Evolutionary conservation across 2,888 invertebrate species (phyloP).

Genomic region (Hemicrepidius hirtus): DNA sequence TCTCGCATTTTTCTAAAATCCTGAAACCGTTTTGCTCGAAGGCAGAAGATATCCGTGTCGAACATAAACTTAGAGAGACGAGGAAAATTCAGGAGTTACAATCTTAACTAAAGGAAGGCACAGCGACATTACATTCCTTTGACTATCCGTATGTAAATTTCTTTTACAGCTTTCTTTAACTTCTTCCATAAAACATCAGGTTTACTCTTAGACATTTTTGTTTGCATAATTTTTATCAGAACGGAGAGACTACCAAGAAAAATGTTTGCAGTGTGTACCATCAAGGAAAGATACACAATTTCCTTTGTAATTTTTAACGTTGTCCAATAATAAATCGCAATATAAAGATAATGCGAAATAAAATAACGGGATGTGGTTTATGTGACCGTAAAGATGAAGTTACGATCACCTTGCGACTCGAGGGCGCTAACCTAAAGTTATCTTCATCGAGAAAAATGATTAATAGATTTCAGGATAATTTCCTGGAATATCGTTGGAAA

Average conservation of each 20-base stretch:
- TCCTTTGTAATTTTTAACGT: constrained; percentile 21
- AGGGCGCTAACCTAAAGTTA: constrained; percentile 37
- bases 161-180: constrained; percentile 50
- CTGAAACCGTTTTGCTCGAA: constrained; percentile 19
- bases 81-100: constrained; percentile 44
- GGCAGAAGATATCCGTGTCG: constrained; percentile 29
- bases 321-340: constrained; percentile 28
- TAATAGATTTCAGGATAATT: constrained; percentile 35
- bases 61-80: constrained; percentile 32
- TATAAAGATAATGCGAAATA: constrained; percentile 37
- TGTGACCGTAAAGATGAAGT: constrained; percentile 41
- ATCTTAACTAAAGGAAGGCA: constrained; percentile 47
- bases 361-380: constrained; percentile 34
- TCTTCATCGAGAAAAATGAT: constrained; percentile 34
- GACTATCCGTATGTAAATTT: constrained; percentile 53
- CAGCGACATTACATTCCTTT: constrained; percentile 47
- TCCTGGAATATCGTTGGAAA: constrained; percentile 12
- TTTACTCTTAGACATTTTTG: constrained; percentile 49
- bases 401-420: constrained; percentile 40
- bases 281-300: constrained; percentile 26
- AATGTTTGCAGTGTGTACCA: constrained; percentile 11
- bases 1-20: constrained; percentile 17
- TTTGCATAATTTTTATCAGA: constrained; percentile 48
- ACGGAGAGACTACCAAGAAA: constrained; percentile 32
- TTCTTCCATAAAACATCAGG: constrained; percentile 50